Evolutionary conservation across 2,113 vertebrate species (phyloP).

Genomic region (Chunga burmeisteri): DNA sequence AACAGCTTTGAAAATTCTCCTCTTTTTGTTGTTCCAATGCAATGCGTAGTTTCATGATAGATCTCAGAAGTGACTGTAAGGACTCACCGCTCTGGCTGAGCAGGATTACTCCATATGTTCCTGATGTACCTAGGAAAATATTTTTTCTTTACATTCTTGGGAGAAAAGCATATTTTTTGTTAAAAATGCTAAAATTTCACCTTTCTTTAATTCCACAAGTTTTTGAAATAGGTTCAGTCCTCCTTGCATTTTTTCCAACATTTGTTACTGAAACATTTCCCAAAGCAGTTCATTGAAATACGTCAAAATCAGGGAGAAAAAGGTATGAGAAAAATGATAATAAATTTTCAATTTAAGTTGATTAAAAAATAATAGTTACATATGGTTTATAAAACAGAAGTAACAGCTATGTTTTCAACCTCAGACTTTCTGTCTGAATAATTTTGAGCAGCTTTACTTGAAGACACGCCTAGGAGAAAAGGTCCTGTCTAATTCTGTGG

Average conservation of each 20-base stretch:
- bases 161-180: neutral
- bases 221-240: neutral
- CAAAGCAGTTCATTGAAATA: neutral
- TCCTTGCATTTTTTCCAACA: neutral
- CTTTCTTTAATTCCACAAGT: neutral
- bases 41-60: accelerated
- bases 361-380: neutral
- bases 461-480: neutral
- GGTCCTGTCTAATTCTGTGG: neutral
- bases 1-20: neutral
- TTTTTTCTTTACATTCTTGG: neutral
- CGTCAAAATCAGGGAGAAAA: neutral
- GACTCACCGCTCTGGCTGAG: neutral
- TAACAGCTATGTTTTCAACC: neutral
- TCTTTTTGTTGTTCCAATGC: neutral
- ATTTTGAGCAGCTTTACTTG: neutral
- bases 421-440: neutral
- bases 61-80: neutral
- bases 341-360: neutral
- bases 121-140: neutral
- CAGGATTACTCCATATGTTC: neutral
- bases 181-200: neutral
- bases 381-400: neutral
- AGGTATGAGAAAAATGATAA: neutral
- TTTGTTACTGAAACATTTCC: neutral